These are phyloP conservation scores for Eudemis profundana DNA, from an alignment of 2,888 invertebrate species.

Conservation along the genomic window DNA sequence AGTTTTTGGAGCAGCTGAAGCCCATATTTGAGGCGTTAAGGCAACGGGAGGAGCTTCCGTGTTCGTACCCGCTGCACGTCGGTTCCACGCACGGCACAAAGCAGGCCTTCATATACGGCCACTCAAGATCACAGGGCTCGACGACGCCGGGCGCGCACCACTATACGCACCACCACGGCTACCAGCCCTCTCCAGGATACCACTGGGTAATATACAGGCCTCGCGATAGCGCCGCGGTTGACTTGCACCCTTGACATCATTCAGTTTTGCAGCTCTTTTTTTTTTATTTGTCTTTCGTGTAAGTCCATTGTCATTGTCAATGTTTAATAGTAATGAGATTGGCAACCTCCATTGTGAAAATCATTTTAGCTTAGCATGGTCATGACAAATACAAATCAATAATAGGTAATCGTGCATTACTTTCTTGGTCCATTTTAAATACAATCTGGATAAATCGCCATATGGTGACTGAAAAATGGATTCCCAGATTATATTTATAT, in stretches of 20 bases:
- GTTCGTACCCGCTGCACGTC: slow-evolving; percentile 96
- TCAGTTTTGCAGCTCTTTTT: slow-evolving; percentile 60
- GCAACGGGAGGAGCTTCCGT: slow-evolving; percentile 95
- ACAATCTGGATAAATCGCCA: slow-evolving; percentile 9
- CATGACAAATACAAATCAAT: slow-evolving; percentile 12
- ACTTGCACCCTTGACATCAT: slow-evolving; percentile 56
- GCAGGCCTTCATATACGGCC: slow-evolving; percentile 86
- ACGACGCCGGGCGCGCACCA: slow-evolving; percentile 87
- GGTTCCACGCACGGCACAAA: slow-evolving; percentile 87
- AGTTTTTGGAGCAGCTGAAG: slow-evolving; percentile 97
- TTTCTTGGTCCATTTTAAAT: slow-evolving; percentile 7
- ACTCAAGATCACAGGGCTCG: slow-evolving; percentile 87
- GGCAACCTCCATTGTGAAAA: slow-evolving; percentile 51
- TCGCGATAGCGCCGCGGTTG: slow-evolving; percentile 70
- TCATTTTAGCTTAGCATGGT: slow-evolving; percentile 69
- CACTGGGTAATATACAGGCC: slow-evolving; percentile 89
- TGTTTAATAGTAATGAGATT: slow-evolving; percentile 62
- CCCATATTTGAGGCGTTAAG: slow-evolving; percentile 97
- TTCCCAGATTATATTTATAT: slow-evolving; percentile 33
- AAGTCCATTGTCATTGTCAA: slow-evolving; percentile 61
- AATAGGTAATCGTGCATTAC: slow-evolving; percentile 8
- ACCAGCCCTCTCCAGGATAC: slow-evolving; percentile 90
- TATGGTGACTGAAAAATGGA: not conserved
- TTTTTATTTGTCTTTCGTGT: slow-evolving; percentile 63
- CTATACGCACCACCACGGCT: slow-evolving; percentile 88